These are phyloP conservation scores for Xestoiulus laeticollis DNA, from an alignment of 2,888 invertebrate genomes.

Conservation along the genomic window DNA sequence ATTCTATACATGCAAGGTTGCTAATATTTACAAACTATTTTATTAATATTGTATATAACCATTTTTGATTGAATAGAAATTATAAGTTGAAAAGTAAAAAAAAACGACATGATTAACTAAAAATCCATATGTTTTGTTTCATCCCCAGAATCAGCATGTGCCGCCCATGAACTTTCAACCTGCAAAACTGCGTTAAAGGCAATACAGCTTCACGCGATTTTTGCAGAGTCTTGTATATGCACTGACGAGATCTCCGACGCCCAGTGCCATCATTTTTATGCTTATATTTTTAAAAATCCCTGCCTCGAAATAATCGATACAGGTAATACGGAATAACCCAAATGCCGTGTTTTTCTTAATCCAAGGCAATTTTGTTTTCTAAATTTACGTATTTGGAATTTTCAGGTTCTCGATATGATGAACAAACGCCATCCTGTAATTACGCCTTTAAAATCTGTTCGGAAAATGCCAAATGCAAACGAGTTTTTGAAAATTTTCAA, in stretches of 20 bases:
- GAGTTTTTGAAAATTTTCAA: constrained; percentile 48
- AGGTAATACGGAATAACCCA: constrained; percentile 46
- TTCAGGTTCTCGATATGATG: not conserved
- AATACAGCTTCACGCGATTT: constrained; percentile 40
- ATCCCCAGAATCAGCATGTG: constrained; percentile 44
- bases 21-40: too few species aligned
- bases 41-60: too few species aligned
- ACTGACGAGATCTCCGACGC: constrained; percentile 46
- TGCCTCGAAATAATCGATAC: constrained; percentile 47
- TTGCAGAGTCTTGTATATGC: constrained; percentile 49
- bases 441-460: constrained; percentile 52
- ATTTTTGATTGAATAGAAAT: too few species aligned
- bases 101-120: not conserved
- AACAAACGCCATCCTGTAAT: constrained; percentile 50
- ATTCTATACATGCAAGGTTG: too few species aligned
- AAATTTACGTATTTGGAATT: not conserved
- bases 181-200: constrained; percentile 50
- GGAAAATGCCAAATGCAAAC: constrained; percentile 43
- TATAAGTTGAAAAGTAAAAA: too few species aligned
- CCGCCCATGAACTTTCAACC: constrained; percentile 44
- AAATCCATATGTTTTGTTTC: not conserved
- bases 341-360: too few species aligned
- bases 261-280: constrained; percentile 50
- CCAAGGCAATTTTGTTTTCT: not conserved
- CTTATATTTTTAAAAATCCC: constrained; percentile 53